phyloP scores from a whole-genome alignment of 37 sponge, comb jelly and placozoan species.

The Haliclona indistincta region DNA sequence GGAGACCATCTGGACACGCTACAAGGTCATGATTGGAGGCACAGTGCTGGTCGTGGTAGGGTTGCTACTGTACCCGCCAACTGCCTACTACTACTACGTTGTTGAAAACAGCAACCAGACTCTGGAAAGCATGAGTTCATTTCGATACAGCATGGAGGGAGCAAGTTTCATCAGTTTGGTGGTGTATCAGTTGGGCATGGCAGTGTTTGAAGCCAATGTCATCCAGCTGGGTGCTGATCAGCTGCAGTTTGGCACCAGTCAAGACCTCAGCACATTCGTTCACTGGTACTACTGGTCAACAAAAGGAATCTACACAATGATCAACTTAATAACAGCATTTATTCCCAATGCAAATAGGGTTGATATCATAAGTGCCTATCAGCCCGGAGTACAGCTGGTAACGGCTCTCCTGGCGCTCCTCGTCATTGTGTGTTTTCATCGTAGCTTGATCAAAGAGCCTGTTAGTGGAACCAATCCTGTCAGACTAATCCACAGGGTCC shows the following conservation, averaged over 20 bases:
- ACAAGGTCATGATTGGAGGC: neutral
- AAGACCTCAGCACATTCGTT: neutral
- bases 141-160: neutral
- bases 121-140: neutral
- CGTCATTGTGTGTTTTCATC: neutral
- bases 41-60: neutral
- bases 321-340: neutral
- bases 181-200: neutral
- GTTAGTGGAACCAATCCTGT: neutral
- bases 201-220: slow-evolving; percentile 3
- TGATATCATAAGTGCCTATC: neutral
- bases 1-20: neutral
- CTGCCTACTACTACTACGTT: no score
- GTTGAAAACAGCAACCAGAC: neutral
- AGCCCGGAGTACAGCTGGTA: no score
- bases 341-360: no score
- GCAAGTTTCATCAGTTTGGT: neutral
- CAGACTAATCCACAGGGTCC: neutral
- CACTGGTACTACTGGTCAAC: slow-evolving; percentile 5
- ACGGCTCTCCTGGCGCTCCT: neutral
- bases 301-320: no score
- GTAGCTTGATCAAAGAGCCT: neutral
- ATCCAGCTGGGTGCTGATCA: slow-evolving; percentile 10
- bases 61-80: neutral
- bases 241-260: neutral